phyloP scores from a whole-genome alignment of 2,888 invertebrate genomes.

The Bellardia pandia region DNA sequence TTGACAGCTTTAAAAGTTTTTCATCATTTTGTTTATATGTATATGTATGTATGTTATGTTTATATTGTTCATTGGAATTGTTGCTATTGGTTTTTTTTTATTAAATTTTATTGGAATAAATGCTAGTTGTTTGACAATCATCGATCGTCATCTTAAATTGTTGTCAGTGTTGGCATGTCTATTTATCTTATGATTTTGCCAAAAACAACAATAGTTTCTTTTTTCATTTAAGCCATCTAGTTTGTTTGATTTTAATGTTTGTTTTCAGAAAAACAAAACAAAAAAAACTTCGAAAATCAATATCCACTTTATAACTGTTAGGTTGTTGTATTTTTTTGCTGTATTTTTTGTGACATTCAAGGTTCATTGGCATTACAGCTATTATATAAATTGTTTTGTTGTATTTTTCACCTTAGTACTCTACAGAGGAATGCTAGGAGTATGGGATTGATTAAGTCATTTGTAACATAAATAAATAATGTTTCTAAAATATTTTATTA shows the following conservation, averaged over 20 bases:
- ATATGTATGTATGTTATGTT: no score
- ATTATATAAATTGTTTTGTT: conserved; percentile 36
- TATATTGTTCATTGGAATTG: not conserved
- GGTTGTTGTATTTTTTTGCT: conserved; percentile 3
- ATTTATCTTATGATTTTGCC: conserved; percentile 69
- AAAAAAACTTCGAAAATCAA: conserved; percentile 62
- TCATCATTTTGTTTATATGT: conserved; percentile 63
- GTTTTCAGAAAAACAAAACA: conserved; percentile 10
- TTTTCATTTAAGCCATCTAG: conserved; percentile 35
- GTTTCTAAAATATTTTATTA: no score
- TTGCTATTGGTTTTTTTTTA: conserved; percentile 59
- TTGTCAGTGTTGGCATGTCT: conserved; percentile 70
- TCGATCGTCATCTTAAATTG: conserved; percentile 81
- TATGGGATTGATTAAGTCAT: not conserved
- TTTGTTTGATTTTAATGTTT: conserved; percentile 34
- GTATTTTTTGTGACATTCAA: conserved; percentile 67
- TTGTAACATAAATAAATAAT: no score
- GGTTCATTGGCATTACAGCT: conserved; percentile 69
- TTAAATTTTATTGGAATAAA: conserved; percentile 52
- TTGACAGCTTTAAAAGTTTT: conserved; percentile 72
- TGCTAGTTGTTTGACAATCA: conserved; percentile 78
- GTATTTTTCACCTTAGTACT: conserved; percentile 6
- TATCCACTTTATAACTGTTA: conserved; percentile 61
- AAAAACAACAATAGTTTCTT: conserved; percentile 56
- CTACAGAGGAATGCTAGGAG: not conserved